A percentile compares a stretch with the other conserved stretches of the same genome.
Conservation (phyloP, 2,888 invertebrate genomes). For the Pantelozetes paolii region DNA sequence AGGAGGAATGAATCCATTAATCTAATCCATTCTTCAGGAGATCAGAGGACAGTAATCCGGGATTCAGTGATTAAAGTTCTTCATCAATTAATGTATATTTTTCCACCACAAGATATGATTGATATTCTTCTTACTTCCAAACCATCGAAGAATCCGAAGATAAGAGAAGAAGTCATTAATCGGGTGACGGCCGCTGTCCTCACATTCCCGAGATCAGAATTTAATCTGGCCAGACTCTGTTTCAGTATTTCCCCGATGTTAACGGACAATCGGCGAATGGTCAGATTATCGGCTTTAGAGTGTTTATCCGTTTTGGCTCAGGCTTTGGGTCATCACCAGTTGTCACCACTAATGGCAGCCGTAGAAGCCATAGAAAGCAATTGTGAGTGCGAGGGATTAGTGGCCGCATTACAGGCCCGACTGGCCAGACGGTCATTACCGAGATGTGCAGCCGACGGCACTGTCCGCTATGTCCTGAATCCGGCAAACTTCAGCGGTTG, state of each 20-base stretch:
- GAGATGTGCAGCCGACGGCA: constrained; percentile 65
- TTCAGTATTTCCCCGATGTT: constrained; percentile 55
- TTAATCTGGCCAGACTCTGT: constrained; percentile 58
- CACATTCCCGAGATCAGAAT: constrained; percentile 72
- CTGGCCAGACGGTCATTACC: constrained; percentile 70
- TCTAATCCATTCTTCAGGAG: constrained; percentile 49
- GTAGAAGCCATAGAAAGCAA: constrained; percentile 55
- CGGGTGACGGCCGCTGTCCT: constrained; percentile 70
- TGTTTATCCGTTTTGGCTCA: constrained; percentile 72
- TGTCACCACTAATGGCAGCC: constrained; percentile 59
- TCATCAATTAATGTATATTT: constrained; percentile 57
- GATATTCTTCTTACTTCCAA: constrained; percentile 53
- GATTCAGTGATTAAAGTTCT: constrained; percentile 56
- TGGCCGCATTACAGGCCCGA: constrained; percentile 68
- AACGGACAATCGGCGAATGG: constrained; percentile 66
- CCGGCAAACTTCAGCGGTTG: constrained; percentile 54
- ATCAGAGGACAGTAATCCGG: constrained; percentile 57
- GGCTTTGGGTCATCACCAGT: constrained; percentile 60
- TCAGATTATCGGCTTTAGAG: constrained; percentile 72
- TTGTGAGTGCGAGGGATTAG: constrained; percentile 52
- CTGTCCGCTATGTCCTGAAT: constrained; percentile 69
- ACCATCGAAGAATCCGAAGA: constrained; percentile 56
- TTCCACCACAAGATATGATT: constrained; percentile 58
- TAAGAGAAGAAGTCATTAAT: constrained; percentile 70
- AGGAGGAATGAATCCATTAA: not conserved